Evolutionary conservation across 2,797 vertebrate species (phyloP), one percentile per base, ranked within the genome.

Genomic region (Coranthus polyacanthus): DNA sequence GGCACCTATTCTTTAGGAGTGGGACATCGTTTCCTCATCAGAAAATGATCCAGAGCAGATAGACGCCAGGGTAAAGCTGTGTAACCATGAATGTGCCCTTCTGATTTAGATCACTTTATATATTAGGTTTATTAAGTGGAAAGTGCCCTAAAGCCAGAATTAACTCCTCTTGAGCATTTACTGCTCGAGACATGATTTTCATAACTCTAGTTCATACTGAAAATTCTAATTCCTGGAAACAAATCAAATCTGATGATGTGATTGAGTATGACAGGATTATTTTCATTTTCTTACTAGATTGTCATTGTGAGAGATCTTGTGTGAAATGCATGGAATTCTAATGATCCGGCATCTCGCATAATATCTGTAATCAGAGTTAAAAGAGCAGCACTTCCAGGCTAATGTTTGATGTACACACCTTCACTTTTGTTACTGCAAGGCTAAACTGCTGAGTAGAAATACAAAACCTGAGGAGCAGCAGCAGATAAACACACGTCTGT

Each of bases 401-500:
- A 10, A 32, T 50, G 22, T 79, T 62, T 44, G 45, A 56, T 60
- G 20, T 70, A 44, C n/a, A 54, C 54, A 54, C 34, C 50, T 37
- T 15, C 12, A 24, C 20, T 13, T 68, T 49, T 22, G 22, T 26
- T 24, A 21, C 42, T 34, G 21, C 22, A 36, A 12, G 1, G 44
- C n/a, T 55, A 56, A 79, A 53, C 66, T 54, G 32, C 17, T 44
- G 17, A 68, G 55, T 58, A 45, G 58, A 64, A 75, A 46, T 68
- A 46, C 51, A 57, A n/a, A 53, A 54, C 56, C 67, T 57, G 36
- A 68, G 58, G 60, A 62, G 20, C 72, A 77, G 21, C 45, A 58
- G 54, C 56, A 60, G 60, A 72, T 50, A 75, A 70, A 75, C 75
- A 67, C 34, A 24, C 41, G 37, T 54, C 44, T 58, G 46, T 54